These are phyloP conservation scores for Lepidurus packardi DNA, from an alignment of 1,140 invertebrate genomes.

Conservation along the genomic window DNA sequence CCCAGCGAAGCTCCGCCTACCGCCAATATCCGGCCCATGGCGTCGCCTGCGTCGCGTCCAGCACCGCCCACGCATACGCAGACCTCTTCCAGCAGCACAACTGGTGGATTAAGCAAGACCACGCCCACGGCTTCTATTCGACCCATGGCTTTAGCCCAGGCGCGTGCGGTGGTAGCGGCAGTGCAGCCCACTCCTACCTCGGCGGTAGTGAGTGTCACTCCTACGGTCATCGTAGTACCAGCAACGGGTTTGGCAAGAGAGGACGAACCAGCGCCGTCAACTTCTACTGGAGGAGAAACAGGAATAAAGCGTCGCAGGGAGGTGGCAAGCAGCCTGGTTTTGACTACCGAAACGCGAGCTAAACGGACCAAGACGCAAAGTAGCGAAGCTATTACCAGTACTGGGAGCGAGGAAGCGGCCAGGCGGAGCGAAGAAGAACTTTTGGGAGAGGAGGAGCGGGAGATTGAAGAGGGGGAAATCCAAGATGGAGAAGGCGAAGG, in stretches of 20 bases:
- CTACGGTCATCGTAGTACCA: conserved; percentile 71
- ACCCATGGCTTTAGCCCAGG: conserved; percentile 70
- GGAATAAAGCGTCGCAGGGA: conserved; percentile 22
- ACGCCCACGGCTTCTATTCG: conserved; percentile 84
- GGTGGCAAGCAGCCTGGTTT: conserved; percentile 20
- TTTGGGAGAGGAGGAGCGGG: conserved; percentile 54
- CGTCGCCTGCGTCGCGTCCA: conserved; percentile 53
- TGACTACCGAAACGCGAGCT: background rate
- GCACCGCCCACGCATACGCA: conserved; percentile 43
- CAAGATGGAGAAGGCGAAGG: conserved; percentile 55
- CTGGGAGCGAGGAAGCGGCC: conserved; percentile 25
- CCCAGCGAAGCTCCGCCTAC: conserved; percentile 68
- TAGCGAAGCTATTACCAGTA: conserved; percentile 30
- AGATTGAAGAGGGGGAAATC: conserved; percentile 42
- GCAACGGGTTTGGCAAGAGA: conserved; percentile 49
- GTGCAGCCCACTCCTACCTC: conserved; percentile 33
- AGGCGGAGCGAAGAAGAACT: conserved; percentile 54
- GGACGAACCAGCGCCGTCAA: conserved; percentile 24
- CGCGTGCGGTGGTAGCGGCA: conserved; percentile 44
- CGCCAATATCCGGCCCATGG: conserved; percentile 91
- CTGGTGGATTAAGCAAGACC: conserved; percentile 47
- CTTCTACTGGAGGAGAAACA: conserved; percentile 2
- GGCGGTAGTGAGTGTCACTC: conserved; percentile 37
- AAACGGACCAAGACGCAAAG: conserved; percentile 32
- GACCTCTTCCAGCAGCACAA: conserved; percentile 40